Base-by-base conservation (phyloP, 92 coral and sea anemone species). In the Palythoa grandis region DNA sequence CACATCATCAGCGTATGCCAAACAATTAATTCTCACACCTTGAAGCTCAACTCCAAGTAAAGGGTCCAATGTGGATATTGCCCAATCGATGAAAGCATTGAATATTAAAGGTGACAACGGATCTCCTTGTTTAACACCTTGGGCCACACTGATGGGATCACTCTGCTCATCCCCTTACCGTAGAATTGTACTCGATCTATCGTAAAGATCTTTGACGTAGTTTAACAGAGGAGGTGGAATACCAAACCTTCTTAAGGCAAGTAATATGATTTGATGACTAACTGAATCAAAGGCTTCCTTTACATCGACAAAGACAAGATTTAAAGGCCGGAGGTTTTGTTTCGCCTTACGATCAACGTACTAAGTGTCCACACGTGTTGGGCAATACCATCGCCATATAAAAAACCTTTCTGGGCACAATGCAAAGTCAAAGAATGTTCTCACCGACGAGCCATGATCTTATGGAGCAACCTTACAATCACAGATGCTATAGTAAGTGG, bases 301-400 rank as follows among this genome's bases (percentile, higher is more conserved):
- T n/a, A n/a, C n/a, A n/a, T n/a, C n/a, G n/a, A n/a, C n/a, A n/a
- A n/a, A n/a, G n/a, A 56, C 63, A 14, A 56, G 8, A 11, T 56
- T 4, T 6, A 56, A 19, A 9, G 63, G 63, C 9, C 2, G 8
- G 2, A 56, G 15, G 16, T 56, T 56, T 2, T 6, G 2, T 11
- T 56, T 56, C 15, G 63, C 63, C 7, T 13, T n/a, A n/a, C 56
- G 0, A 7, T 52, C 56, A 52, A 52, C 9, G 56, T 7, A 52
- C 71, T 20, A 3, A 66, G 37, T 11, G 71, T 66, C 71, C 71
- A 66, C 71, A 66, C 35, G 37, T 66, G 71, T 20, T 66, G 71
- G 19, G 71, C 71, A 71, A 71, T 71, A 13, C 76, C 76, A n/a
- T 71, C 76, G 52, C 76, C 76, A 5, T 71, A 50, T 2, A 72